phyloP scores from a whole-genome alignment of 2,888 invertebrate genomes.

The Strigamia maritima region DNA sequence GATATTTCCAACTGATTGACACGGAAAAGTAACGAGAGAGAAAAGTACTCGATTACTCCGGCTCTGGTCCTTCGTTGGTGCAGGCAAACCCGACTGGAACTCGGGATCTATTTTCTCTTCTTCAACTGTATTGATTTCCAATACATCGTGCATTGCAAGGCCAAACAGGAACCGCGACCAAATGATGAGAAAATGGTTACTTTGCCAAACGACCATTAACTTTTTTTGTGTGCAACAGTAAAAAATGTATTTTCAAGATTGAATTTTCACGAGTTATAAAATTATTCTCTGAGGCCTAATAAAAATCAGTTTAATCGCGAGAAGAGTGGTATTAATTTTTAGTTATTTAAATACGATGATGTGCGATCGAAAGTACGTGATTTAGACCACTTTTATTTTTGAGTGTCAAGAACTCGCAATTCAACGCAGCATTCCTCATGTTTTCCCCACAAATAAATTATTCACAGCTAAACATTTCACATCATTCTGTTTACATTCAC shows the following conservation, averaged over 20 bases:
- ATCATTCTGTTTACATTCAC: too few species aligned
- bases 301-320: not conserved
- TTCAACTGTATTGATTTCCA: conserved; percentile 10
- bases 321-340: too few species aligned
- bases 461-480: too few species aligned
- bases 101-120: conserved; percentile 9
- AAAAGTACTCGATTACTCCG: not conserved
- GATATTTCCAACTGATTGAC: conserved; percentile 2
- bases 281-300: not conserved
- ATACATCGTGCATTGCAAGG: not conserved
- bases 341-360: too few species aligned
- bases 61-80: not conserved
- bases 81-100: not conserved
- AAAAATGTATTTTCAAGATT: not conserved
- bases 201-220: conserved; percentile 8
- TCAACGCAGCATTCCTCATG: too few species aligned
- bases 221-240: not conserved
- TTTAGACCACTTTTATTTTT: too few species aligned
- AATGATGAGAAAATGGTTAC: conserved; percentile 23
- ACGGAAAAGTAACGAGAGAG: not conserved
- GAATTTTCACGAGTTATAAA: not conserved
- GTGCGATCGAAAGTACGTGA: too few species aligned
- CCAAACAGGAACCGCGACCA: conserved; percentile 19
- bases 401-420: too few species aligned
- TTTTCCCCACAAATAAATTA: too few species aligned